Evolutionary conservation across 1,140 invertebrate species (phyloP), one percentile per base, ranked within the genome.

Genomic region (Pectinophora gossypiella): DNA sequence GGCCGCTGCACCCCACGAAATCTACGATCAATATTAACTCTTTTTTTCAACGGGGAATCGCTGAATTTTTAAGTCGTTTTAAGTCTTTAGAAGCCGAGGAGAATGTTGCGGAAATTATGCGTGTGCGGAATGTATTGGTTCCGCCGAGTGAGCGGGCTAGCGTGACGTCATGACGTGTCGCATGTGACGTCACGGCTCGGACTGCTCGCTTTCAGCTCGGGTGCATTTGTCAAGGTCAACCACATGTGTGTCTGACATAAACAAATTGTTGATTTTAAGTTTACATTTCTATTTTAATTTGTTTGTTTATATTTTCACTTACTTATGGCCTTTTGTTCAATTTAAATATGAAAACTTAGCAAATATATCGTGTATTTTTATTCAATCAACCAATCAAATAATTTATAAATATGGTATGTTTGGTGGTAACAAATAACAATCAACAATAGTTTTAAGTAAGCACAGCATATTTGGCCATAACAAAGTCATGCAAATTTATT

Each of bases 11-110:
- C 84, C 81, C 81, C 82, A 84, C 82, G 73, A 86, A 89, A 87
- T 85, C 83, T 80, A 82, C 87, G 87, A 89, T 89, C 87, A 87
- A 89, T 89, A 89, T 89, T 89, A 89, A 89, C 87, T 89, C 87
- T 89, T 89, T 88, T 87, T 87, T 86, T 84, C 67, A 78, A 84
- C 77, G 69, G 65, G 68, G 74, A 84, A 80, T 82, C 65, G 72
- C 63, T 78, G 78, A 85, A 83, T 86, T 84, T 78, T 86, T 80
- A 86, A 85, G 65, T 80, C 72, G 64, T 74, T 78, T 76, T 73
- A 72, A 74, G 68, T 61, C 38, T 32, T 51, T 20, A 52, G 32
- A 48, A 45, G 36, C 2, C 13, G 16, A 40, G 16, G 13, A 5
- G 12, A 27, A 12, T 20, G 23, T 44, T 42, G 42, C 48, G 16